Evolutionary conservation across 2,797 vertebrate genomes (phyloP).

Genomic region (Gymnothorax javanicus): DNA sequence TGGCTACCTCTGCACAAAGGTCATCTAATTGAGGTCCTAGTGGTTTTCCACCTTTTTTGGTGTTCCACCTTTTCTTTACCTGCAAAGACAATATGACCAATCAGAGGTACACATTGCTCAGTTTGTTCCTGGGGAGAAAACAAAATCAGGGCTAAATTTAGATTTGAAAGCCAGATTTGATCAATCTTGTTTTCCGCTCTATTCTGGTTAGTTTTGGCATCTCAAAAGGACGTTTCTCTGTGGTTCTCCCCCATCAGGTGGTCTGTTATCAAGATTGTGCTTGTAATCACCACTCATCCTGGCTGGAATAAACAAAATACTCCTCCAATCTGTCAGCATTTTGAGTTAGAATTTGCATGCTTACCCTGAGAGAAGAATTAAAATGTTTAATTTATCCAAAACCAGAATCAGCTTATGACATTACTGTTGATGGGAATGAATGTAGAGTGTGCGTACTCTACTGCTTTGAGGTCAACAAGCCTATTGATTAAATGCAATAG

Average conservation of each 20-base stretch:
- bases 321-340: conserved; percentile 14
- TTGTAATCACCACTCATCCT: conserved; percentile 50
- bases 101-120: too few species aligned
- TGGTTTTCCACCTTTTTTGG: too few species aligned
- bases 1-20: too few species aligned
- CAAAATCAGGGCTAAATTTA: too few species aligned
- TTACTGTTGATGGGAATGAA: not conserved
- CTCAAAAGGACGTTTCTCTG: not conserved
- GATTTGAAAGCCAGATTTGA: too few species aligned
- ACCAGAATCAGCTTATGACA: not conserved
- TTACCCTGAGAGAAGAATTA: not conserved
- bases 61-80: too few species aligned
- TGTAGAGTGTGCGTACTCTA: not conserved
- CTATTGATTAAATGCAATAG: not conserved
- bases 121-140: too few species aligned
- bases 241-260: not conserved
- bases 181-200: too few species aligned
- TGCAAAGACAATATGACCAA: too few species aligned
- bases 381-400: not conserved
- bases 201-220: not conserved
- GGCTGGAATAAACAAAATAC: conserved; percentile 41
- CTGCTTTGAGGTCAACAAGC: not conserved
- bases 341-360: conserved; percentile 21
- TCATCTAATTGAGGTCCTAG: too few species aligned
- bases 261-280: conserved; percentile 41